Evolutionary conservation across 2,888 invertebrate species (phyloP), one percentile per base, ranked within the genome.

Genomic region (Lasius platythorax): DNA sequence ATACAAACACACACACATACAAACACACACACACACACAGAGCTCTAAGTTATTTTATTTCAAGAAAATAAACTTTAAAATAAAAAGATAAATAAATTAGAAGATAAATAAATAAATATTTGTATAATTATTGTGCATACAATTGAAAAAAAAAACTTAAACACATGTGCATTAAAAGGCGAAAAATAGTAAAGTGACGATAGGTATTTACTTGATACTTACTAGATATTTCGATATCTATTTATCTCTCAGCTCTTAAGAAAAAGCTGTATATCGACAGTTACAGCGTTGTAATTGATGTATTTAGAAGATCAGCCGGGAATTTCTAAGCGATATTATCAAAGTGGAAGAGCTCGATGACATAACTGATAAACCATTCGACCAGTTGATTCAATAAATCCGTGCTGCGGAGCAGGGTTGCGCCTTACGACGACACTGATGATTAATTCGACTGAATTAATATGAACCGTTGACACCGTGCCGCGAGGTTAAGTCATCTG

Each of bases 361-460:
- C 92, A 93, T 88, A 92, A 92, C 90, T 91, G 90, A 91, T 93
- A 92, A 93, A 91, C 93, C 92, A 91, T 93, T 94, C 93, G 94
- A 93, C 93, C 93, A 92, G 92, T 90, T 94, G 94, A 95, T 94
- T 95, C 94, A 94, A 95, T 95, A 95, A 95, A 95, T 95, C 94
- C 92, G 93, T 93, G 94, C 93, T 90, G 70, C 87, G 92, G 91
- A 91, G 86, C 88, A 89, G 91, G 92, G 92, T 93, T 93, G 92
- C 89, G 92, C 88, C 91, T 93, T 90, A 87, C 91, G 89, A 89
- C 92, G 92, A 90, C 91, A 87, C 91, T 92, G 85, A 91, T 89
- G 92, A 94, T 94, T 94, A 94, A 95, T 94, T 93, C 93, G 91
- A 94, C 93, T 92, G 92, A 94, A 94, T 94, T 94, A 94, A 95